Base-by-base conservation (phyloP, 2,113 vertebrate species). In the Promerops cafer region DNA sequence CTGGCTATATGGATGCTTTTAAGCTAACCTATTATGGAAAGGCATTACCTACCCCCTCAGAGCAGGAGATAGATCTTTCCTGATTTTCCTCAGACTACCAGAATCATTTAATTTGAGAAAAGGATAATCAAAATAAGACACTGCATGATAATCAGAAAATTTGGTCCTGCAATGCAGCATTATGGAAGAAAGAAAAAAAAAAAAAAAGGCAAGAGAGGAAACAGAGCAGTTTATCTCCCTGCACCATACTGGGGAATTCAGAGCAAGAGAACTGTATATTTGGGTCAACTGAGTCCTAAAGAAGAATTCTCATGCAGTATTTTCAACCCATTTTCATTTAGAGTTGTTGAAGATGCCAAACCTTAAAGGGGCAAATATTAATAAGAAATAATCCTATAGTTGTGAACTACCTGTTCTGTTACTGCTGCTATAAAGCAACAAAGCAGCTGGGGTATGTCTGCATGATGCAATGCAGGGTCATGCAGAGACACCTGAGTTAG, bases 271-370 rank as follows among this genome's bases (percentile, higher is more conserved):
- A 95, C 35, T 91, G 94, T 97, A 91, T 96, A 97, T 97, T 97
- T 97, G 97, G 96, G 97, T 97, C 97, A 97, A 1, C 76, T 75
- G 78, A 94, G 77, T 97, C 97, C 96, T 97, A 88, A 92, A 97
- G 96, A 89, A 95, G 85, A 97, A 95, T 93, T 93, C 83, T 65
- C 63, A 28, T 95, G 95, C 94, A 69, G 82, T 91, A 85, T 94
- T 94, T 95, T 93, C 94, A 95, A 89, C 90, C 79, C 72, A 60
- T 95, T 96, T 97, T 95, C 66, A 17, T 83, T 35, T 7, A 52
- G n/a, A 45, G 57, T 92, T 94, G 44, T 77, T 68, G 57, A 93
- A 94, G 59, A 91, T 82, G 69, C 79, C 82, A 89, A 83, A 83
- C 37, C 39, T 89, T 80, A 90, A 90, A 95, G 77, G 60, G 71